Base-by-base conservation (phyloP, 1,140 invertebrate species). In the Scaptomyza pallida region DNA sequence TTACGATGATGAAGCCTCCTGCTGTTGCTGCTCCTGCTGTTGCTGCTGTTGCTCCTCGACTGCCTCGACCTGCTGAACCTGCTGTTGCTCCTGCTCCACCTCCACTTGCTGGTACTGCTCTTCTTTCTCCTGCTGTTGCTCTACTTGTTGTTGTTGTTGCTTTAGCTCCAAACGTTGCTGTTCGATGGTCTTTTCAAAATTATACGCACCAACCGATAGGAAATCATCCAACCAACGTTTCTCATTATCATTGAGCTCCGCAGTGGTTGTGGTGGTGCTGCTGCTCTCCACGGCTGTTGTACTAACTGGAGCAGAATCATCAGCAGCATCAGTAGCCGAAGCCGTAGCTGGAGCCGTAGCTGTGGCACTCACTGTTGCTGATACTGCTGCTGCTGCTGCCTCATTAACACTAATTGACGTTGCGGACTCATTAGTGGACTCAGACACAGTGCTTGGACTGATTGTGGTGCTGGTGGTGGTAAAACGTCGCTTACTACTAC, bases 151-250 rank as follows among this genome's bases (percentile, higher is more conserved):
- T 50, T 75, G 52, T 45, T 73, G 47, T 40, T 77, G 56, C 37
- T 77, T 57, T n/a, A 63, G 16, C 59, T 50, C 51, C 12, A 52
- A 23, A 5, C 74, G 57, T 30, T 59, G 61, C 57, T 79, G 70
- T 44, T 81, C 74, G 60, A 75, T 72, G 57, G 61, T 67, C 67
- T 76, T 76, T 63, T 91, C 89, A 52, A 91, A 91, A 72, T 89
- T 90, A 69, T 75, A 85, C 55, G 89, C 89, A 56, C 89, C 86
- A 68, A 91, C 75, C 44, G 89, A 91, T 72, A 91, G 79, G 51
- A 91, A 64, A 72, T 89, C 89, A 65, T 90, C 86, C 54, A 91
- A 69, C 89, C 89, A 91, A 19, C 88, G 90, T 63, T 89, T 89
- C 69, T 90, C 89, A 75, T 89, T 89, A 73, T 88, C 89, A 50